Evolutionary conservation across 2,888 invertebrate species (phyloP).

Genomic region (Drosophila longiperda): DNA sequence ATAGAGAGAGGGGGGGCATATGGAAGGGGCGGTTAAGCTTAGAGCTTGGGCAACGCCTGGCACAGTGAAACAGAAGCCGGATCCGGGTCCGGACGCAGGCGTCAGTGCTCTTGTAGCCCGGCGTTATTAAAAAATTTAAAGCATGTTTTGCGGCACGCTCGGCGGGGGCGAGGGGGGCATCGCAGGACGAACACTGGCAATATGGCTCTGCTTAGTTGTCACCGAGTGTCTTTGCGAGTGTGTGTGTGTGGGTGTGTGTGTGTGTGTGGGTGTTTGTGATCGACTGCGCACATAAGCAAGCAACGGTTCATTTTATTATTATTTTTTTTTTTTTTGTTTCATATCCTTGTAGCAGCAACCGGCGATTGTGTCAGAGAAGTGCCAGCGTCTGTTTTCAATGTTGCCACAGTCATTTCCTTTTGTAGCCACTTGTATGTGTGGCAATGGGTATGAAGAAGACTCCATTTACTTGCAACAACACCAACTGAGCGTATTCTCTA

Average conservation of each 20-base stretch:
- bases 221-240: slow-evolving; percentile 49
- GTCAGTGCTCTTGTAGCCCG: slow-evolving; percentile 69
- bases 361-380: slow-evolving; percentile 72
- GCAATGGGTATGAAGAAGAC: slow-evolving; percentile 5
- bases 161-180: slow-evolving; percentile 23
- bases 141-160: slow-evolving; percentile 82
- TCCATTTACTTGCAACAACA: neutral
- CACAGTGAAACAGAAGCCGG: slow-evolving; percentile 61
- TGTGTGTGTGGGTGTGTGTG: slow-evolving; percentile 36
- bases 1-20: neutral
- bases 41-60: slow-evolving; percentile 32
- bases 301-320: slow-evolving; percentile 27
- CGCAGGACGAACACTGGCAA: slow-evolving; percentile 56
- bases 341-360: slow-evolving; percentile 69
- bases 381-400: slow-evolving; percentile 81
- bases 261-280: slow-evolving; percentile 71
- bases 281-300: slow-evolving; percentile 75
- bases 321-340: slow-evolving; percentile 29
- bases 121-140: slow-evolving; percentile 84
- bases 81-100: slow-evolving; percentile 63
- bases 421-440: slow-evolving; percentile 69
- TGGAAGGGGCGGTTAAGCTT: slow-evolving; percentile 3
- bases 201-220: slow-evolving; percentile 78
- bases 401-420: slow-evolving; percentile 77
- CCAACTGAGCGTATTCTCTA: slow-evolving; percentile 32